phyloP scores from a whole-genome alignment of 2,797 vertebrate genomes.

The Pantherophis alleghaniensis region DNA sequence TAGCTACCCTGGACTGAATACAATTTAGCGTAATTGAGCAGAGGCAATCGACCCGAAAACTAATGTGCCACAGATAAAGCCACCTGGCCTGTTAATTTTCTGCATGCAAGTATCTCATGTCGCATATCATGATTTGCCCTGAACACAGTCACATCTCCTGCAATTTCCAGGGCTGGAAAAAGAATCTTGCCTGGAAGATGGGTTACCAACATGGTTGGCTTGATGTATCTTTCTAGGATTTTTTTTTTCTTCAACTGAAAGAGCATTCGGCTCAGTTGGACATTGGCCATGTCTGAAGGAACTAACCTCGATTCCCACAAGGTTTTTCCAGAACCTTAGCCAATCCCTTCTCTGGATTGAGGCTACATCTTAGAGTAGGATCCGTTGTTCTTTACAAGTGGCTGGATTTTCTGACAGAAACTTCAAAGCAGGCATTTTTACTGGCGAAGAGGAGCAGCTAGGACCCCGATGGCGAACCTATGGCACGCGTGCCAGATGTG shows the following conservation, averaged over 20 bases:
- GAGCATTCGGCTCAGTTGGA: not conserved
- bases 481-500: too few species aligned
- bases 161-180: not conserved
- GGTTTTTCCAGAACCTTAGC: not conserved
- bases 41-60: not conserved
- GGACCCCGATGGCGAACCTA: not conserved
- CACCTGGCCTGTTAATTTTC: not conserved
- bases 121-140: not conserved
- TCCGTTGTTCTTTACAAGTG: not conserved
- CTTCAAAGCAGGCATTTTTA: not conserved
- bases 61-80: not conserved
- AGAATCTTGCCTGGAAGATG: not conserved
- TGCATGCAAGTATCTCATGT: not conserved
- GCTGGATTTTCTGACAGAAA: too few species aligned
- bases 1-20: not conserved
- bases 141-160: not conserved
- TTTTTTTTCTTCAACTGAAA: not conserved
- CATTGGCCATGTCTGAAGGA: not conserved
- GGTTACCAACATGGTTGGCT: not conserved
- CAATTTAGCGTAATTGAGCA: not conserved
- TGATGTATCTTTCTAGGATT: not conserved
- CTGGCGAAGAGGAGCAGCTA: too few species aligned
- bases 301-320: not conserved
- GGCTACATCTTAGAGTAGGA: not conserved
- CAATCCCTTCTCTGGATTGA: not conserved